These are phyloP conservation scores for Conus ventricosus DNA, from an alignment of 1,140 invertebrate genomes.

Conservation along the genomic window DNA sequence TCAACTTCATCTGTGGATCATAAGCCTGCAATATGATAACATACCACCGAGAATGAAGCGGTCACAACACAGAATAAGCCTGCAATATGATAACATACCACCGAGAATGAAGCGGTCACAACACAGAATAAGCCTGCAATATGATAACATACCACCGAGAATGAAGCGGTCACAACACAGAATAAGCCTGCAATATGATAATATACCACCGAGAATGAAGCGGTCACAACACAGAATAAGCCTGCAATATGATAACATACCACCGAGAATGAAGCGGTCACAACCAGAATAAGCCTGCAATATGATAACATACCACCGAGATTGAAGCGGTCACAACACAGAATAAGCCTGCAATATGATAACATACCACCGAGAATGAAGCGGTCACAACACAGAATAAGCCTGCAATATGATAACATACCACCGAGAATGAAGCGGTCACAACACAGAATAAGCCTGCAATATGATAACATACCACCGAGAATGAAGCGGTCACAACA, in stretches of 20 bases:
- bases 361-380: background rate
- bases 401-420: constrained; percentile 52
- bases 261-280: background rate
- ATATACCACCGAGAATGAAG: background rate
- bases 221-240: constrained; percentile 42
- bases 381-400: constrained; percentile 38
- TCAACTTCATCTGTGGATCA: constrained; percentile 62
- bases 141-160: constrained; percentile 6
- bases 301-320: constrained; percentile 11
- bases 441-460: constrained; percentile 60
- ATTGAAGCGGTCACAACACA: background rate
- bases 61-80: constrained; percentile 43
- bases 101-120: background rate
- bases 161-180: constrained; percentile 5
- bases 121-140: constrained; percentile 60
- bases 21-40: constrained; percentile 53
- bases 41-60: background rate
- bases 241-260: constrained; percentile 50
- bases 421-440: background rate
- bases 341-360: constrained; percentile 56
- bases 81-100: constrained; percentile 43
- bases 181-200: constrained; percentile 55
- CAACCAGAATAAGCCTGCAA: constrained; percentile 60
- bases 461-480: constrained; percentile 29
- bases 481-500: background rate